Evolutionary conservation across 2,797 vertebrate genomes (phyloP).

Genomic region (Columba guinea): DNA sequence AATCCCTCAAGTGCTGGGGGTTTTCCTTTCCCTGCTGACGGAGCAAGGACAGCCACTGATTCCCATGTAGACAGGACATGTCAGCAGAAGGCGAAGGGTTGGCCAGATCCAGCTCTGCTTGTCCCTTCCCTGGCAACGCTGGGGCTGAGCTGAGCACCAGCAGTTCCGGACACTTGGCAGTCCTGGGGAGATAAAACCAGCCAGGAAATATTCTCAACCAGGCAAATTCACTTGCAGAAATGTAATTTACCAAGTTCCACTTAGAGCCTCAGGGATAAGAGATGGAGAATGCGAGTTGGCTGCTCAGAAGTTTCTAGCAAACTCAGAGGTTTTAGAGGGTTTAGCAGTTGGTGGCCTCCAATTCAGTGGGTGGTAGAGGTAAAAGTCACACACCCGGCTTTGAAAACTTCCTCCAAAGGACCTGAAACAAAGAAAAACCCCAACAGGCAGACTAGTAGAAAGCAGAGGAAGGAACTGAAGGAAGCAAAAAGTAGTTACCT

Average conservation of each 20-base stretch:
- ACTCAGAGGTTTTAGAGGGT: background rate
- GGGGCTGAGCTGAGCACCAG: background rate
- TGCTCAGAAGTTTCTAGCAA: background rate
- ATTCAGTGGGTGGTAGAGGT: background rate
- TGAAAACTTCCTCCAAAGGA: constrained; percentile 11
- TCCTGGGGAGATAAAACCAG: background rate
- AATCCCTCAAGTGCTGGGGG: background rate
- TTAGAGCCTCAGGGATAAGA: background rate
- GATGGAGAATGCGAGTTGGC: background rate
- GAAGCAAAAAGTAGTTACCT: constrained; percentile 45
- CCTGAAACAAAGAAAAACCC: background rate
- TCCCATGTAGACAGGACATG: background rate
- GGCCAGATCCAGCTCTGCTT: background rate
- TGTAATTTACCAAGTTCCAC: background rate
- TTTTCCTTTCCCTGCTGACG: background rate
- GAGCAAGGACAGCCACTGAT: accelerated
- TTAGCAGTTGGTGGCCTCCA: background rate
- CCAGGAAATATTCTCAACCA: background rate
- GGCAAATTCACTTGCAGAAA: background rate
- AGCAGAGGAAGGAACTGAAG: constrained; percentile 23
- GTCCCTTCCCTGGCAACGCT: background rate
- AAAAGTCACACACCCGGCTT: background rate
- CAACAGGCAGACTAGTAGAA: background rate
- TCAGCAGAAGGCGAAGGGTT: background rate
- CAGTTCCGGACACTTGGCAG: background rate